A percentile compares a stretch with the other conserved stretches of the same genome.
phyloP scores from a whole-genome alignment of 2,113 vertebrate genomes.

The Ceyx melanurus region DNA sequence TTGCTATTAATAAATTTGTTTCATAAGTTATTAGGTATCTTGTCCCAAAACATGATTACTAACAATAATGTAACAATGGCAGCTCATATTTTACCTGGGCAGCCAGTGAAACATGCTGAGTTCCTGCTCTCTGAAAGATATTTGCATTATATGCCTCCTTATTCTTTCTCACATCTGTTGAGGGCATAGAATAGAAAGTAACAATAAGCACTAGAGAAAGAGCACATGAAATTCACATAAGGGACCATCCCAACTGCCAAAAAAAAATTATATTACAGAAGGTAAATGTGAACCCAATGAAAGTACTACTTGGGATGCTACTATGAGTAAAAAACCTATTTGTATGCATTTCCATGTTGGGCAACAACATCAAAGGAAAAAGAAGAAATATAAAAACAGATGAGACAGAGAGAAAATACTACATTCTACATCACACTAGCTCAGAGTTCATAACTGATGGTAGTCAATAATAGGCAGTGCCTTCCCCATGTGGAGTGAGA shows the following conservation, averaged over 20 bases:
- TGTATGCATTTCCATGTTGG: background rate
- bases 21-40: background rate
- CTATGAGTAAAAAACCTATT: background rate
- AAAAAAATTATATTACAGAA: background rate
- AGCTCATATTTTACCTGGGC: background rate
- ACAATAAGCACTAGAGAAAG: background rate
- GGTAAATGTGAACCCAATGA: background rate
- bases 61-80: background rate
- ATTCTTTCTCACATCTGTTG: constrained; percentile 7
- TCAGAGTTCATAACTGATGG: background rate
- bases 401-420: background rate
- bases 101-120: background rate
- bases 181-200: background rate
- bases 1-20: background rate
- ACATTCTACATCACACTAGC: background rate
- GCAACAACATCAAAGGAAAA: background rate
- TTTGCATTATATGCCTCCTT: background rate
- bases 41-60: background rate
- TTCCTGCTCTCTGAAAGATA: background rate
- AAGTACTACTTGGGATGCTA: background rate
- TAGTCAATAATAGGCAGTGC: background rate
- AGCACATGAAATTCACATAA: constrained; percentile 5
- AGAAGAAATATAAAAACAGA: background rate
- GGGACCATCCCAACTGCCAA: background rate
- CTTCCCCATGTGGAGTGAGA: background rate